Percentiles rank a stretch among this genome's conserved stretches.
Evolutionary conservation across 2,888 invertebrate species (phyloP).

Genomic region (Agrenia bidenticulata): DNA sequence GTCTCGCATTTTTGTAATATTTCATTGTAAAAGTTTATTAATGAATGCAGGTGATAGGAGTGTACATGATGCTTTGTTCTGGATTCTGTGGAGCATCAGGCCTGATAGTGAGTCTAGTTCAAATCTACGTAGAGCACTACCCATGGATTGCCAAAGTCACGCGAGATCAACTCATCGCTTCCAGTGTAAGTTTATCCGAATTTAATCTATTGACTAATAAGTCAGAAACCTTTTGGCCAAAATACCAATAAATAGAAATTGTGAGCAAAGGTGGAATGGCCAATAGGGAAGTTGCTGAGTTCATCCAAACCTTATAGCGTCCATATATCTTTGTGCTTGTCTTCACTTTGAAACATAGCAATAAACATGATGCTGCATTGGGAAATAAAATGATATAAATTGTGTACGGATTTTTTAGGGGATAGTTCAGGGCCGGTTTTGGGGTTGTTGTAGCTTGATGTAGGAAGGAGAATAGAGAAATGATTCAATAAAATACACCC

Average conservation of each 20-base stretch:
- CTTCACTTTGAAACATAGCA: neutral
- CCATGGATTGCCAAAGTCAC: slow-evolving; percentile 72
- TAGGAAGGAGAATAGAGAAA: too few relatives aligned
- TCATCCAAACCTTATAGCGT: neutral
- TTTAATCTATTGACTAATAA: neutral
- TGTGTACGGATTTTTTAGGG: too few relatives aligned
- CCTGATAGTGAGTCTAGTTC: slow-evolving; percentile 66
- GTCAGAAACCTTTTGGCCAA: neutral
- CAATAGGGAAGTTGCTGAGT: neutral
- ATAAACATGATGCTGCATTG: neutral
- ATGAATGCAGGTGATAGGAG: slow-evolving; percentile 46
- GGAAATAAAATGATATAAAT: too few relatives aligned
- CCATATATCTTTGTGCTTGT: slow-evolving; percentile 4
- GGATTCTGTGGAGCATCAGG: slow-evolving; percentile 63
- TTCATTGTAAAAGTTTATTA: too few relatives aligned
- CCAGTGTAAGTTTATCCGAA: slow-evolving; percentile 61
- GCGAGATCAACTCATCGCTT: slow-evolving; percentile 68
- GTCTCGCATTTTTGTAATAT: too few relatives aligned
- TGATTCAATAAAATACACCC: too few relatives aligned
- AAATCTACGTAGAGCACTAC: slow-evolving; percentile 61
- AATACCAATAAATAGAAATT: neutral
- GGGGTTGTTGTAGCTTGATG: too few relatives aligned
- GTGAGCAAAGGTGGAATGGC: neutral
- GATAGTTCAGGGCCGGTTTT: too few relatives aligned
- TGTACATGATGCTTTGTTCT: slow-evolving; percentile 51